Conservation (phyloP, 2,113 vertebrate species). For the Varanus salvator region DNA sequence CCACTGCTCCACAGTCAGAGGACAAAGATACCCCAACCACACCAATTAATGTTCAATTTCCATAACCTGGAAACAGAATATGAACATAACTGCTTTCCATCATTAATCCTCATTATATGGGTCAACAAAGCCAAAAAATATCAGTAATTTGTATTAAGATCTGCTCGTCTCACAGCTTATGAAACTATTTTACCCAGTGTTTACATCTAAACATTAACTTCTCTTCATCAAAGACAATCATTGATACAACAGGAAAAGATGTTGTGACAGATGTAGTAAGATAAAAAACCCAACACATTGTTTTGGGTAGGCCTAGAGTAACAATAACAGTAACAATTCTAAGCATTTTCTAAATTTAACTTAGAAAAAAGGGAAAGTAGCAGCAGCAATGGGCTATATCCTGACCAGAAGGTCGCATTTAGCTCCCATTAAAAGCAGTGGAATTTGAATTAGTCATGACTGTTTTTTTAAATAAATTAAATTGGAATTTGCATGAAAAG, state of each 20-base stretch:
- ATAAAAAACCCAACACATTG: not conserved
- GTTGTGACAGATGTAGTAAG: not conserved
- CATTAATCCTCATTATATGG: not conserved
- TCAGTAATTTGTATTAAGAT: not conserved
- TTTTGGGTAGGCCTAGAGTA: not conserved
- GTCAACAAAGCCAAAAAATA: not conserved
- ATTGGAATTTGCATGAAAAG: too few species aligned
- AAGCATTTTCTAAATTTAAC: not conserved
- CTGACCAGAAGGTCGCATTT: not conserved
- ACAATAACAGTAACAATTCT: not conserved
- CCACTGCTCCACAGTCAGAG: not conserved
- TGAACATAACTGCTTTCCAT: not conserved
- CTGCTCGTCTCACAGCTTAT: not conserved
- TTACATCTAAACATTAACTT: not conserved
- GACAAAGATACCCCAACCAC: not conserved
- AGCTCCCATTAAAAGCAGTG: not conserved
- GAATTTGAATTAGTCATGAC: too few species aligned
- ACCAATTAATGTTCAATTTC: not conserved
- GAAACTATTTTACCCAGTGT: not conserved
- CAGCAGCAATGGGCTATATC: not conserved
- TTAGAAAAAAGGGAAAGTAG: not conserved
- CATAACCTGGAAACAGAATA: not conserved
- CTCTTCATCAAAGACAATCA: not conserved
- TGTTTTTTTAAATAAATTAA: too few species aligned
- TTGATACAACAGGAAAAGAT: not conserved